Conservation (phyloP, 2,888 invertebrate genomes). For the Spisula solida region DNA sequence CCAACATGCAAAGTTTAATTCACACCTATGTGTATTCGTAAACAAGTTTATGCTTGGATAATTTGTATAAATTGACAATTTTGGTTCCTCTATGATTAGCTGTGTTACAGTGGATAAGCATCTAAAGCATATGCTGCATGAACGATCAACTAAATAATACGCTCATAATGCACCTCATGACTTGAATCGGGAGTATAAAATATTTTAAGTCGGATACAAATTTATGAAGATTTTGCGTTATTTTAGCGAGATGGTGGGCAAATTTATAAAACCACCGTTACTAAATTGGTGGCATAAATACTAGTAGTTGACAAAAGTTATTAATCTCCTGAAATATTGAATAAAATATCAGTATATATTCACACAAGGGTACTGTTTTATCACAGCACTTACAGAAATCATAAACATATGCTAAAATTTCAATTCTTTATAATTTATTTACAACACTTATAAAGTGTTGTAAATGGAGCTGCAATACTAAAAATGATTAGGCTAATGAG, state of each 20-base stretch:
- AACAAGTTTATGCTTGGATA: neutral
- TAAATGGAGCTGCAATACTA: no score
- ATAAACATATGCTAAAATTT: no score
- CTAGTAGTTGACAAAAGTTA: no score
- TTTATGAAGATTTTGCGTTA: neutral
- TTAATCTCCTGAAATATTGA: neutral
- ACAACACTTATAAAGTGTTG: no score
- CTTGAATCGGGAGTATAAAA: neutral
- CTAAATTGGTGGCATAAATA: no score
- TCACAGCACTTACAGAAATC: no score
- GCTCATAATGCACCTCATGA: neutral
- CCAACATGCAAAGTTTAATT: neutral
- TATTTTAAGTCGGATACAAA: neutral
- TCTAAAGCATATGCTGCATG: neutral
- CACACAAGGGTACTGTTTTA: no score
- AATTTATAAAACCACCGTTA: no score
- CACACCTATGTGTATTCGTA: neutral
- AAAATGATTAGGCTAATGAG: no score
- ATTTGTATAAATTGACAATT: neutral
- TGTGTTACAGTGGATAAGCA: constrained; percentile 6
- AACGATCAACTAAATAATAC: neutral
- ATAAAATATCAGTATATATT: no score
- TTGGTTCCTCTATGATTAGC: neutral
- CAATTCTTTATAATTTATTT: no score
- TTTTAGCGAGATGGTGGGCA: no score